phyloP scores from a whole-genome alignment of 2,113 vertebrate genomes.

The Psittacus erithacus region DNA sequence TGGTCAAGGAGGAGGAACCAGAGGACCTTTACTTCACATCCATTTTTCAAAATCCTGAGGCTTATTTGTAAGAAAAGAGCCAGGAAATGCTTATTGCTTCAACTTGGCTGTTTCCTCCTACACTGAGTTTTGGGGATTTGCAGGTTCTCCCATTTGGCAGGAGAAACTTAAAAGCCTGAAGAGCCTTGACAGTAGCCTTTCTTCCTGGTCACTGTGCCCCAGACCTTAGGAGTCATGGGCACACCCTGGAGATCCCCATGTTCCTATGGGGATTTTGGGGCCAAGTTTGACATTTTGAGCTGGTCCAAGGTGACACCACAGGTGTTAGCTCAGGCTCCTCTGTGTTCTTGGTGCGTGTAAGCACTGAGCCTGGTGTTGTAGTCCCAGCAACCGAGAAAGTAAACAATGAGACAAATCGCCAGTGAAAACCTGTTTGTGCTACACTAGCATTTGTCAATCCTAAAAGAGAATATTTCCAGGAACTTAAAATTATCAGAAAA shows the following conservation, averaged over 20 bases:
- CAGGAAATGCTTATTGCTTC: neutral
- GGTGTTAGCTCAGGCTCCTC: neutral
- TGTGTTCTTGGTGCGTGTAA: neutral
- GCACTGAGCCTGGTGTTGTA: neutral
- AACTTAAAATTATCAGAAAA: neutral
- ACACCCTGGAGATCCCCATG: neutral
- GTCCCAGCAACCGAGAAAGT: neutral
- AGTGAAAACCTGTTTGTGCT: neutral
- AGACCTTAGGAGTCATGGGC: neutral
- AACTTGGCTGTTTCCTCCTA: neutral
- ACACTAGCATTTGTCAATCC: neutral
- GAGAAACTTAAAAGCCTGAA: neutral
- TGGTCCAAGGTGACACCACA: neutral
- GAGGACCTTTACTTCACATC: neutral
- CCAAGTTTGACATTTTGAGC: neutral
- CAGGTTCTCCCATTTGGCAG: neutral
- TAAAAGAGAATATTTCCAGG: neutral
- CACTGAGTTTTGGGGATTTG: accelerated
- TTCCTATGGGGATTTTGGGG: neutral
- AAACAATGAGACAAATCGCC: neutral
- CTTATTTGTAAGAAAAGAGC: neutral
- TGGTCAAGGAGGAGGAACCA: neutral
- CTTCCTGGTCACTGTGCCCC: accelerated
- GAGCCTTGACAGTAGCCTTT: neutral
- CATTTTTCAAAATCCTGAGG: neutral